Evolutionary conservation across 2,797 vertebrate genomes (phyloP).

Genomic region (Paratrypauchen microcephalus): DNA sequence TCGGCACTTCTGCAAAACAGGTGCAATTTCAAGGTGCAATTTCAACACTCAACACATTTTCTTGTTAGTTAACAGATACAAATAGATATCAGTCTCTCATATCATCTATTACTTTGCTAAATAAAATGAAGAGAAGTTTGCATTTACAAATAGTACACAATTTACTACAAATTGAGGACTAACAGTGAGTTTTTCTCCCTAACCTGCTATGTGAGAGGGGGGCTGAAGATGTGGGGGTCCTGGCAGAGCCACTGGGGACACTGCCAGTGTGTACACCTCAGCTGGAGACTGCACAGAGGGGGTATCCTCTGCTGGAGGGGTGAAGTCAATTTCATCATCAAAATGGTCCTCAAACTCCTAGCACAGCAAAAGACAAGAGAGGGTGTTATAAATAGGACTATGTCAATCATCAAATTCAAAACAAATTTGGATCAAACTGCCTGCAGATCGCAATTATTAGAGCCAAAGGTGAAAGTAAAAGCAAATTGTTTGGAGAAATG

Average conservation of each 20-base stretch:
- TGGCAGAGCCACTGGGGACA: conserved; percentile 86
- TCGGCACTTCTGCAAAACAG: conserved; percentile 80
- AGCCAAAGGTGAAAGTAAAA: not conserved
- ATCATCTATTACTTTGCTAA: not conserved
- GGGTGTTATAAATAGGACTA: too few relatives aligned
- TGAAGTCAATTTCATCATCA: conserved; percentile 97
- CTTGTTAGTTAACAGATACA: not conserved
- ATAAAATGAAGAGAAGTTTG: not conserved
- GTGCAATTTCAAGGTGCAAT: not conserved
- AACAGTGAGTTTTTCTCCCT: not conserved
- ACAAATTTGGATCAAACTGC: not conserved
- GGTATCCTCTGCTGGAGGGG: conserved; percentile 96
- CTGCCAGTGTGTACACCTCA: conserved; percentile 95
- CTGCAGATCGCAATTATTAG: not conserved
- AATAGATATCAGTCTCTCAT: not conserved
- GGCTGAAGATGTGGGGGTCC: conserved; percentile 89
- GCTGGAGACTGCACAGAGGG: conserved; percentile 93
- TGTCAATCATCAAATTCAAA: not conserved
- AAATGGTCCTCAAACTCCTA: conserved; percentile 99
- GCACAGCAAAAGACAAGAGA: not conserved
- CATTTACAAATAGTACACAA: too few relatives aligned
- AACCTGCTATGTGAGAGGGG: conserved; percentile 72
- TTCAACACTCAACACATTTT: not conserved
- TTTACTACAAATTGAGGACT: not conserved
- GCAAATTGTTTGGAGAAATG: not conserved